These are phyloP conservation scores for Mobula birostris DNA, from an alignment of 2,113 vertebrate genomes.

Conservation along the genomic window DNA sequence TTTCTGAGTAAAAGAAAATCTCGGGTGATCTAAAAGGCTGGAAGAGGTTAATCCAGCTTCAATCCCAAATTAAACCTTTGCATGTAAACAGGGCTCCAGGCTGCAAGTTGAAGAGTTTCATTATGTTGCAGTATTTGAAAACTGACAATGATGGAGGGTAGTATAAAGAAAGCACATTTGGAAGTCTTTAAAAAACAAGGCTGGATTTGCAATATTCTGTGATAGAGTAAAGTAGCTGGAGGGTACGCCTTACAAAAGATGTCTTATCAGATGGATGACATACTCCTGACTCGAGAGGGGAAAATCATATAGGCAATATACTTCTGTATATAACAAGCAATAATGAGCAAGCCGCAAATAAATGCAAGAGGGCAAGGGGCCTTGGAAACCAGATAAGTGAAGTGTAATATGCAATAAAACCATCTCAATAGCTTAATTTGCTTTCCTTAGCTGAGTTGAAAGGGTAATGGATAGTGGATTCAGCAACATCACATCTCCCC, in stretches of 20 bases:
- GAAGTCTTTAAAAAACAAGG: constrained; percentile 35
- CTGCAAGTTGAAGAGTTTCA: constrained; percentile 28
- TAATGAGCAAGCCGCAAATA: background rate
- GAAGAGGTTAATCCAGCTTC: constrained; percentile 29
- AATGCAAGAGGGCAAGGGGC: background rate
- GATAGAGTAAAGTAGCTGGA: constrained; percentile 24
- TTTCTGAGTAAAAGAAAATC: background rate
- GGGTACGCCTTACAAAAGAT: constrained; percentile 12
- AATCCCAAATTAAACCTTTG: constrained; percentile 31
- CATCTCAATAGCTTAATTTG: constrained; percentile 14
- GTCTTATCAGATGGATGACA: constrained; percentile 36
- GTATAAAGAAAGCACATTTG: constrained; percentile 36
- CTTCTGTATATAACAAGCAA: constrained; percentile 8
- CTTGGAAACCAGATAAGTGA: constrained; percentile 8
- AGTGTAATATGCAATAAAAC: constrained; percentile 1
- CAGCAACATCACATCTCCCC: background rate
- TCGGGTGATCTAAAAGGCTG: background rate
- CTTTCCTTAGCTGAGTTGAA: background rate
- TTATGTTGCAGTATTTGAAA: constrained; percentile 32
- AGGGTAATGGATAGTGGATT: background rate
- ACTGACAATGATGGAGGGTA: constrained; percentile 34
- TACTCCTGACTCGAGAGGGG: background rate
- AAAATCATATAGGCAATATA: constrained; percentile 26
- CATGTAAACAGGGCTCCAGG: constrained; percentile 3
- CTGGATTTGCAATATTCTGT: constrained; percentile 37